Conservation (phyloP, 2,113 vertebrate genomes). For the Chaetura pelagica region DNA sequence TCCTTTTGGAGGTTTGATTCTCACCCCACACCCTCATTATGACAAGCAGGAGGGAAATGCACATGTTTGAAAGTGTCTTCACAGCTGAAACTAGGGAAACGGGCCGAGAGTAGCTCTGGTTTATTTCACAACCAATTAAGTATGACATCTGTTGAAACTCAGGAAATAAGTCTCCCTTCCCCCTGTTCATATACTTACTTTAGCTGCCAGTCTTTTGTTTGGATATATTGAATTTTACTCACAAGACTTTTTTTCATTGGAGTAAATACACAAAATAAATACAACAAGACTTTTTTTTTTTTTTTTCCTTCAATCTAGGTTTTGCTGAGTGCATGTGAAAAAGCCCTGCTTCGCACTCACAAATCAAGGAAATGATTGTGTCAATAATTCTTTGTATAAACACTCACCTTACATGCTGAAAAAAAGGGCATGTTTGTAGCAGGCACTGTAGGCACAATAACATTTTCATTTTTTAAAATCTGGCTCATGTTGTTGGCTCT, state of each 20-base stretch:
- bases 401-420: neutral
- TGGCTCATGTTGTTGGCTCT: neutral
- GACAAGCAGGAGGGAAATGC: slow-evolving; percentile 69
- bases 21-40: slow-evolving; percentile 68
- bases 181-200: slow-evolving; percentile 64
- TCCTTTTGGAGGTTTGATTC: slow-evolving; percentile 61
- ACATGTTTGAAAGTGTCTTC: slow-evolving; percentile 74
- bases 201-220: slow-evolving; percentile 68
- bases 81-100: slow-evolving; percentile 74
- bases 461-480: neutral
- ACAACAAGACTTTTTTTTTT: neutral
- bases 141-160: slow-evolving; percentile 78
- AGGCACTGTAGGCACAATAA: neutral
- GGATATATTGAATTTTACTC: slow-evolving; percentile 40
- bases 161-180: slow-evolving; percentile 74
- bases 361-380: neutral
- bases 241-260: neutral
- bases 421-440: neutral
- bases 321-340: neutral
- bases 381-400: neutral
- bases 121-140: slow-evolving; percentile 78
- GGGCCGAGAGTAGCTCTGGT: slow-evolving; percentile 72
- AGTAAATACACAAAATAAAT: neutral
- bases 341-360: neutral
- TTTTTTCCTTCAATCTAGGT: neutral